Percentiles rank a stretch among this genome's conserved stretches.
Conservation (phyloP, 2,888 invertebrate species). For the Osmoderma eremita region DNA sequence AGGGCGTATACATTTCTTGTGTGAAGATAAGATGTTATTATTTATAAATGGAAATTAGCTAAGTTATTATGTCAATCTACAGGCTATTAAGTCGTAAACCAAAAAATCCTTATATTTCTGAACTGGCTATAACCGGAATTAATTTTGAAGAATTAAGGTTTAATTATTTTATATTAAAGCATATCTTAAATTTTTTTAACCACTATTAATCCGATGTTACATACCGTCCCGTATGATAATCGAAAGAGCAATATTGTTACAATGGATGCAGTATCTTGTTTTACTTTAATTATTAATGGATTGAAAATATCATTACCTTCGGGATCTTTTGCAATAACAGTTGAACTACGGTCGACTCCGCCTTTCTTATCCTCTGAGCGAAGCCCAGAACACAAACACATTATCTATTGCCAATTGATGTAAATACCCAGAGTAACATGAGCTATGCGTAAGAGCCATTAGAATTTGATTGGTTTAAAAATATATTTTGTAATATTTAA, state of each 20-base stretch:
- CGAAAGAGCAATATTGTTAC: slow-evolving; percentile 21
- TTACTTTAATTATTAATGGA: slow-evolving; percentile 37
- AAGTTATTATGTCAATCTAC: no score
- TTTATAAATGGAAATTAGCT: no score
- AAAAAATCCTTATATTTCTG: no score
- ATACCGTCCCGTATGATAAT: background rate
- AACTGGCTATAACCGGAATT: no score
- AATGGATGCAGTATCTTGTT: slow-evolving; percentile 29
- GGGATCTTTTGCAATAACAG: slow-evolving; percentile 93
- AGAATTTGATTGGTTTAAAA: slow-evolving; percentile 14
- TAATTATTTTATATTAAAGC: no score
- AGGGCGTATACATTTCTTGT: no score
- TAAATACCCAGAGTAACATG: slow-evolving; percentile 43
- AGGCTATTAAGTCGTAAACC: no score
- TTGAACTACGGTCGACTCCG: slow-evolving; percentile 92
- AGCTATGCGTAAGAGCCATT: slow-evolving; percentile 40
- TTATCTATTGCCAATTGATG: slow-evolving; percentile 54
- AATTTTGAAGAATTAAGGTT: no score
- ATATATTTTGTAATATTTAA: slow-evolving; percentile 5
- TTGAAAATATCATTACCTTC: slow-evolving; percentile 73
- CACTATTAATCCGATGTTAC: slow-evolving; percentile 19
- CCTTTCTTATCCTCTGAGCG: slow-evolving; percentile 88
- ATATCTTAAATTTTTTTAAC: background rate
- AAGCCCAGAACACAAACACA: slow-evolving; percentile 68
- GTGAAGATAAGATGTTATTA: no score